A percentile compares a stretch with the other conserved stretches of the same genome.
These are phyloP conservation scores for Atta cephalotes DNA, from an alignment of 1,140 invertebrate species.

Conservation along the genomic window DNA sequence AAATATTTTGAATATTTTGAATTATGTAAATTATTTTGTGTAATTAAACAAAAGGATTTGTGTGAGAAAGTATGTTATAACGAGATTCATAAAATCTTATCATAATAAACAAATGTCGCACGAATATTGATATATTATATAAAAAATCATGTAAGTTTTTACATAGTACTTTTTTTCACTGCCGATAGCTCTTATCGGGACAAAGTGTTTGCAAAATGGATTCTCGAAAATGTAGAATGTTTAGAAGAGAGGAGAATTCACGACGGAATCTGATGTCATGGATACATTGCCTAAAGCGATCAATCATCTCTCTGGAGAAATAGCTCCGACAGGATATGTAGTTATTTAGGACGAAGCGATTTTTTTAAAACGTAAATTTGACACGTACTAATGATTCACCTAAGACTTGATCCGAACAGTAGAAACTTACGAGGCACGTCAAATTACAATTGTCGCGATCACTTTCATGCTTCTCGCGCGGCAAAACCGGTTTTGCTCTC, in stretches of 20 bases:
- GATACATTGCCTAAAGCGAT: slow-evolving; percentile 11
- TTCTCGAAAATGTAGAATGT: not conserved
- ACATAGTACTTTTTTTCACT: not conserved
- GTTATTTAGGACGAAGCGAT: not conserved
- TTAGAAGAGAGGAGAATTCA: not conserved
- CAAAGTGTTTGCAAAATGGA: slow-evolving; percentile 13
- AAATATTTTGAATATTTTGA: not conserved
- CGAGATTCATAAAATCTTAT: not conserved
- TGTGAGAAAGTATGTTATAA: not conserved
- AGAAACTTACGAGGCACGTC: not conserved
- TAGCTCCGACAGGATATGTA: too few relatives aligned
- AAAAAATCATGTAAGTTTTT: not conserved
- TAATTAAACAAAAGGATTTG: not conserved
- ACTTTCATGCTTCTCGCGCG: slow-evolving; percentile 17
- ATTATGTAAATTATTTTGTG: not conserved
- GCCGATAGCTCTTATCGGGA: slow-evolving; percentile 1
- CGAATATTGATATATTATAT: too few relatives aligned
- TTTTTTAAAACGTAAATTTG: not conserved
- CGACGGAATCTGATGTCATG: not conserved
- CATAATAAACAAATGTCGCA: not conserved
- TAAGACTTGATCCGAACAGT: not conserved
- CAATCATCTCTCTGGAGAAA: not conserved
- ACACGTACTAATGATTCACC: not conserved
- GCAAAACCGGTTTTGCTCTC: slow-evolving; percentile 48
- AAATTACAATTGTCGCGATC: slow-evolving; percentile 44